These are phyloP conservation scores for Papilio elwesi DNA, from an alignment of 2,888 invertebrate genomes.

Conservation along the genomic window DNA sequence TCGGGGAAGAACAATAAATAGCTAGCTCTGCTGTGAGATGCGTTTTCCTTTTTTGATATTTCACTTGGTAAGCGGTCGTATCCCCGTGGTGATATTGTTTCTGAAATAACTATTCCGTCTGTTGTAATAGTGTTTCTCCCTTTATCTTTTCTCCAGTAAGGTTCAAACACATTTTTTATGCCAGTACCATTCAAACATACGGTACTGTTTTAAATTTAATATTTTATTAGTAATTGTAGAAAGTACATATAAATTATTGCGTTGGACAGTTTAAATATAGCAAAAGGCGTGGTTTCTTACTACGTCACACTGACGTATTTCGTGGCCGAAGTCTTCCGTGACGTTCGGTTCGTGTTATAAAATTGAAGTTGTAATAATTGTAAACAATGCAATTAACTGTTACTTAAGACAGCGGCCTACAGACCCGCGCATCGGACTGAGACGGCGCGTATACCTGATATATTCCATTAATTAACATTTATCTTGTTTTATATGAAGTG, in stretches of 20 bases:
- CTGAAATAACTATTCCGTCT: too few species aligned
- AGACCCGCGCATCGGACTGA: constrained; percentile 12
- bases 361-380: constrained; percentile 12
- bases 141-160: too few species aligned
- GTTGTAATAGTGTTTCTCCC: too few species aligned
- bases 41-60: too few species aligned
- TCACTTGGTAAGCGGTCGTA: too few species aligned
- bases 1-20: too few species aligned
- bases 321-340: constrained; percentile 9
- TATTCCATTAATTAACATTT: constrained; percentile 29
- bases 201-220: too few species aligned
- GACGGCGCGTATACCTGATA: constrained; percentile 31
- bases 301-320: background rate
- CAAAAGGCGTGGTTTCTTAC: background rate
- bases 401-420: constrained; percentile 32
- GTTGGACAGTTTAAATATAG: too few species aligned
- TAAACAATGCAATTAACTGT: constrained; percentile 26
- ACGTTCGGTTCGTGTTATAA: constrained; percentile 7
- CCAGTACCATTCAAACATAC: too few species aligned
- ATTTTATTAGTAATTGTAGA: background rate
- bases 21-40: too few species aligned
- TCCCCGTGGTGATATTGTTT: too few species aligned
- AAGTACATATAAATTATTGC: background rate
- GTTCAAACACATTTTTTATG: too few species aligned
- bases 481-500: background rate